These are phyloP conservation scores for Leucopternis melanops DNA, from an alignment of 2,113 vertebrate genomes.

Conservation along the genomic window DNA sequence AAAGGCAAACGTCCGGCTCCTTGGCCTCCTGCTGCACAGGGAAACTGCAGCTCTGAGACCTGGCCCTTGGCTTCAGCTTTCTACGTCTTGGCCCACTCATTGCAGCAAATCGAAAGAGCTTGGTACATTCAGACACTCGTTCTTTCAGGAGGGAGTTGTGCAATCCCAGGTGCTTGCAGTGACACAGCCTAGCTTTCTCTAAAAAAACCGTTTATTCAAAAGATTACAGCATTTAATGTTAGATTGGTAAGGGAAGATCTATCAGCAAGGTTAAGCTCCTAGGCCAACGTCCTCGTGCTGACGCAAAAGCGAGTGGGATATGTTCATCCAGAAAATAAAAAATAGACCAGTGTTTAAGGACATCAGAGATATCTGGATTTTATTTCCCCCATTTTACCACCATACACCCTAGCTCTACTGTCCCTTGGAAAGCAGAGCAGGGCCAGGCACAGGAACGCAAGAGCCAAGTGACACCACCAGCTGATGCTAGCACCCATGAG, in stretches of 20 bases:
- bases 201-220: not conserved
- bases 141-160: not conserved
- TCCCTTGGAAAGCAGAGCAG: not conserved
- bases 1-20: too few species aligned
- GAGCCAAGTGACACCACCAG: not conserved
- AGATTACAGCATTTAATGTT: not conserved
- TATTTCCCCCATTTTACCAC: not conserved
- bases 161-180: not conserved
- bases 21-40: not conserved
- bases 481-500: not conserved
- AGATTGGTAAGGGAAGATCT: not conserved
- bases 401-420: not conserved
- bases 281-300: not conserved
- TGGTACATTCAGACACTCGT: not conserved
- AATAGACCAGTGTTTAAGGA: not conserved
- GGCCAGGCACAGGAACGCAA: not conserved
- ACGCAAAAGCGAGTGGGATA: not conserved
- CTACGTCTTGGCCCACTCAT: not conserved
- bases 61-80: not conserved
- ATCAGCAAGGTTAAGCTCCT: not conserved
- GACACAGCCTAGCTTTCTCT: not conserved
- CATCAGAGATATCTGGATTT: not conserved
- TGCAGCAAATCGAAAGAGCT: not conserved
- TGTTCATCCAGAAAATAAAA: not conserved
- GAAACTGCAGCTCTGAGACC: not conserved